phyloP scores from a whole-genome alignment of 2,797 vertebrate genomes.

The Typhlichthys subterraneus region DNA sequence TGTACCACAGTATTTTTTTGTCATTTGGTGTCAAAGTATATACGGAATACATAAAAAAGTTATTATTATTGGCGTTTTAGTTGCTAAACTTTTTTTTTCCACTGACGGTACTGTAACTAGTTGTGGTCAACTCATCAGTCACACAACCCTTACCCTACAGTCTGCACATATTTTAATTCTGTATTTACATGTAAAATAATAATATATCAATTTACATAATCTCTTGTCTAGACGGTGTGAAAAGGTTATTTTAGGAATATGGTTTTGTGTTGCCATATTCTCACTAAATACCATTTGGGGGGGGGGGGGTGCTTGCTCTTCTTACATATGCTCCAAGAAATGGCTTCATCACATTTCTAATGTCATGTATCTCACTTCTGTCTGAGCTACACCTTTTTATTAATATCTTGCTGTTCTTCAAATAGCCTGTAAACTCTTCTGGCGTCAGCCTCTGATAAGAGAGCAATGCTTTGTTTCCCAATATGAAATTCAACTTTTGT shows the following conservation, averaged over 20 bases:
- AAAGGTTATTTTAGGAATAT: neutral
- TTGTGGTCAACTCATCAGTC: too few species aligned
- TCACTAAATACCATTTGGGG: constrained; percentile 22
- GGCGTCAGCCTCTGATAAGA: neutral
- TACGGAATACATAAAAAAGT: too few species aligned
- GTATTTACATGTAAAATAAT: too few species aligned
- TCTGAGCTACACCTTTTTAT: constrained; percentile 15
- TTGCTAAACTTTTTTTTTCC: too few species aligned
- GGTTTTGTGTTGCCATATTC: constrained; percentile 19
- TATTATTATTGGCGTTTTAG: too few species aligned
- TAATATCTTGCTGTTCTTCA: constrained; percentile 1
- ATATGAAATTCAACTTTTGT: too few species aligned
- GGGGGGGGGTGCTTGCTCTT: constrained; percentile 11
- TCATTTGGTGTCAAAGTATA: too few species aligned
- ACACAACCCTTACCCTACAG: too few species aligned
- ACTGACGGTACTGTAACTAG: too few species aligned
- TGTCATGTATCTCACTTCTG: constrained; percentile 15
- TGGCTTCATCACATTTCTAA: constrained; percentile 19
- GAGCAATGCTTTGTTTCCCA: too few species aligned
- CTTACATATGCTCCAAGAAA: constrained; percentile 22
- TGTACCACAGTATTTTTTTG: too few species aligned
- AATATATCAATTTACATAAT: neutral
- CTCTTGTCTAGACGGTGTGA: constrained; percentile 33
- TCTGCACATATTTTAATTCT: too few species aligned
- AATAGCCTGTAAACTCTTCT: neutral